These are phyloP conservation scores for Aplocera efformata DNA, from an alignment of 2,888 invertebrate species.

Conservation along the genomic window DNA sequence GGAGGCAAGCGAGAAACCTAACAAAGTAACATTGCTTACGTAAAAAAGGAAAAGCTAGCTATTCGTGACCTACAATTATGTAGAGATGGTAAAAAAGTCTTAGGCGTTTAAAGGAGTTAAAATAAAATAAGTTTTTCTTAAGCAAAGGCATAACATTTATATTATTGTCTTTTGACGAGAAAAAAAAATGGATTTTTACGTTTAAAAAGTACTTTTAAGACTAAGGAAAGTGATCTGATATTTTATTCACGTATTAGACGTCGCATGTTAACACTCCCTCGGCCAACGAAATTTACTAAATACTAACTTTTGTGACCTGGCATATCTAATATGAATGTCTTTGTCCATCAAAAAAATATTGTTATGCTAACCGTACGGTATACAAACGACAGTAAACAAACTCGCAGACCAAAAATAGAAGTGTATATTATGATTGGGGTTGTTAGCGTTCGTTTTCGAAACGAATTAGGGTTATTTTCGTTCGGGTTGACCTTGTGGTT, in stretches of 20 bases:
- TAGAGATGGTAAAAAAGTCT: conserved; percentile 10
- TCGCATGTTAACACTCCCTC: too few relatives aligned
- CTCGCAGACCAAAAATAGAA: conserved; percentile 11
- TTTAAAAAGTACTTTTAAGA: too few relatives aligned
- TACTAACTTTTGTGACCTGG: too few relatives aligned
- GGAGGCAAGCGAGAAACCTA: conserved; percentile 30
- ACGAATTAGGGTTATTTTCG: conserved; percentile 13
- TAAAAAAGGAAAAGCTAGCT: conserved; percentile 25
- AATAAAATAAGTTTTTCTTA: not conserved
- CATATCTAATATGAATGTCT: too few relatives aligned
- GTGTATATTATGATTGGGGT: conserved; percentile 16
- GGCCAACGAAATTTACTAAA: too few relatives aligned
- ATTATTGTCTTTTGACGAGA: too few relatives aligned
- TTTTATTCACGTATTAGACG: too few relatives aligned
- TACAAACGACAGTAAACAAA: conserved; percentile 9
- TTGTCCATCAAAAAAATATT: too few relatives aligned
- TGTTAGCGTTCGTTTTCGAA: conserved; percentile 8
- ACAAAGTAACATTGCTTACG: conserved; percentile 31
- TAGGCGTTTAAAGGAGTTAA: too few relatives aligned
- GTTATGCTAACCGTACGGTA: conserved; percentile 5
- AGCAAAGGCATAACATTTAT: not conserved
- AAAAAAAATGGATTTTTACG: too few relatives aligned
- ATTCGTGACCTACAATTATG: conserved; percentile 29
- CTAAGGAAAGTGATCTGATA: too few relatives aligned
- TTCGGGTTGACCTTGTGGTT: conserved; percentile 8